These are phyloP conservation scores for Lepus europaeus DNA, from an alignment of 2,113 vertebrate genomes.

Conservation along the genomic window DNA sequence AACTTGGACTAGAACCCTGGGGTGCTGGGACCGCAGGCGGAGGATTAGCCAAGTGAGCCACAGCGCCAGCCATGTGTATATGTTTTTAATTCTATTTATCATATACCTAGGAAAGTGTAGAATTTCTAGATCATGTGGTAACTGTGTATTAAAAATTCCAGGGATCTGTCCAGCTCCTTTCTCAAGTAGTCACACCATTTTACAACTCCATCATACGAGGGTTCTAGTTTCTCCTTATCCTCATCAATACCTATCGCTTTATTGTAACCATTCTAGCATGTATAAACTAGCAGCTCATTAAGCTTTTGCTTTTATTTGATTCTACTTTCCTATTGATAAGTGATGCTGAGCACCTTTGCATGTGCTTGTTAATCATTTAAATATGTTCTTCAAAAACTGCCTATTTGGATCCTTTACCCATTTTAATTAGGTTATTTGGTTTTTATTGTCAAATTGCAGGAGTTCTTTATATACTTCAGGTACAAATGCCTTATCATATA, in stretches of 20 bases:
- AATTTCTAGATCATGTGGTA: background rate
- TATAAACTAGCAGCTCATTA: background rate
- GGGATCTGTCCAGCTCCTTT: background rate
- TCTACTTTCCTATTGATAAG: slow-evolving; percentile 26
- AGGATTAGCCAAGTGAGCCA: no score
- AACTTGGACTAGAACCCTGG: no score
- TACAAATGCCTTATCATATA: background rate
- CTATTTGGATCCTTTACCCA: background rate
- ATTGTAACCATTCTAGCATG: background rate
- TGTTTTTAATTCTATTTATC: slow-evolving; percentile 27
- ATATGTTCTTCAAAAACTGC: background rate
- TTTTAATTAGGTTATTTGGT: slow-evolving; percentile 1
- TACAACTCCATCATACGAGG: background rate
- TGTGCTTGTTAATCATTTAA: background rate
- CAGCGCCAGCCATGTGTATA: background rate
- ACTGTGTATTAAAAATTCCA: background rate
- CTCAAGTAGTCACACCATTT: background rate
- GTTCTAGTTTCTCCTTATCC: background rate
- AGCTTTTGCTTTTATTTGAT: slow-evolving; percentile 3
- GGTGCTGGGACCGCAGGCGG: no score
- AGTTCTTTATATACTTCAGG: background rate
- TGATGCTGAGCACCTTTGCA: background rate
- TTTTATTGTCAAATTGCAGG: background rate
- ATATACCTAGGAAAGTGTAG: background rate
- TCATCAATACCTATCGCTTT: background rate